Conservation (phyloP, 2,113 vertebrate genomes). For the Picathartes gymnocephalus region DNA sequence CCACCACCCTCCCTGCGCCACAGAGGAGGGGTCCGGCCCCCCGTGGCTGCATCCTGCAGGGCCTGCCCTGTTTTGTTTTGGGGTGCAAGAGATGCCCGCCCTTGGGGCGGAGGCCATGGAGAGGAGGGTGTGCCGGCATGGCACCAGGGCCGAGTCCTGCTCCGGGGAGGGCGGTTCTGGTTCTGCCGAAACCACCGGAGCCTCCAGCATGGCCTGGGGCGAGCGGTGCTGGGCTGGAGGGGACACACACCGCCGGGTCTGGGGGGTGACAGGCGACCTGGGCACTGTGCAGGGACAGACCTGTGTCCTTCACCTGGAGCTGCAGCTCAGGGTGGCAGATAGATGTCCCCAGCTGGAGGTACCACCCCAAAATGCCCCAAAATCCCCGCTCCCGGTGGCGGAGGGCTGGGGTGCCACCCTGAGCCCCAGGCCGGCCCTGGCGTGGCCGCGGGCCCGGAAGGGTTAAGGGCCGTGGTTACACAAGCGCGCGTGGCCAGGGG, state of each 20-base stretch:
- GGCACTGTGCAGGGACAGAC: not conserved
- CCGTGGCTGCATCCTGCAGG: not conserved
- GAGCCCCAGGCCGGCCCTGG: fast-evolving
- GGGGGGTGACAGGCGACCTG: too few relatives aligned
- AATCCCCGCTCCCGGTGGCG: fast-evolving
- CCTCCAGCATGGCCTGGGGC: fast-evolving
- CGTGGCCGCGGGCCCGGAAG: fast-evolving
- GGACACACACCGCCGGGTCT: fast-evolving
- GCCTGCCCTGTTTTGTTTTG: not conserved
- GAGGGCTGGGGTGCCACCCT: not conserved
- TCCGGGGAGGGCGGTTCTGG: not conserved
- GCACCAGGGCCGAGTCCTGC: not conserved
- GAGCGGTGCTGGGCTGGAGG: not conserved
- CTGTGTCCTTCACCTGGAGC: fast-evolving
- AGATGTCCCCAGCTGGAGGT: too few relatives aligned
- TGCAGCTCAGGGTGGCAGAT: fast-evolving
- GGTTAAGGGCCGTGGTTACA: not conserved
- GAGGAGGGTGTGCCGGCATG: not conserved
- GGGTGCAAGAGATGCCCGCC: not conserved
- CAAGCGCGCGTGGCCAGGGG: not conserved
- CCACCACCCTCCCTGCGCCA: fast-evolving
- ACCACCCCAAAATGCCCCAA: not conserved
- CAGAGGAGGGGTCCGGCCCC: not conserved
- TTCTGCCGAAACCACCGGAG: not conserved
- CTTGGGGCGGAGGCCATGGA: not conserved